Conservation (phyloP, 2,113 vertebrate genomes). For the Trogon melanurus region DNA sequence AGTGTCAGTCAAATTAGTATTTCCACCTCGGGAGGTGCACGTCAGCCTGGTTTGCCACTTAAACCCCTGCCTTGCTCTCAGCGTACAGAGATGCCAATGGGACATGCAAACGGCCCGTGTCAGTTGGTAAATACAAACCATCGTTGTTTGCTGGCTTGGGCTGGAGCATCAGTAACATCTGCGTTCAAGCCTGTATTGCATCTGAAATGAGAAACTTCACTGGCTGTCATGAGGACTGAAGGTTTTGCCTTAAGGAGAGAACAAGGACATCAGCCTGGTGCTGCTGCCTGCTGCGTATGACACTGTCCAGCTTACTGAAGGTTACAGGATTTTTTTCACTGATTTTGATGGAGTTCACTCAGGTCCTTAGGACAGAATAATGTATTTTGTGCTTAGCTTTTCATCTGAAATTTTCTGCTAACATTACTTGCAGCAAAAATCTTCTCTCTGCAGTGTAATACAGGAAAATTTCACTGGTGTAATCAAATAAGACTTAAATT, state of each 20-base stretch:
- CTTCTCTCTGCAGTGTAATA: background rate
- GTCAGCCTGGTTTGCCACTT: background rate
- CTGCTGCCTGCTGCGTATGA: background rate
- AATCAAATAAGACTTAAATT: background rate
- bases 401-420: background rate
- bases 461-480: background rate
- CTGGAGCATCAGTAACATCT: background rate
- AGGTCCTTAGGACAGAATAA: background rate
- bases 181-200: background rate
- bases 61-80: background rate
- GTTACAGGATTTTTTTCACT: background rate
- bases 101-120: accelerated
- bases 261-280: background rate
- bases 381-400: constrained; percentile 7
- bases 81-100: background rate
- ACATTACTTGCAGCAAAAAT: background rate
- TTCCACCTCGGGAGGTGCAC: background rate
- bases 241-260: background rate
- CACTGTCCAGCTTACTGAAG: background rate
- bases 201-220: background rate
- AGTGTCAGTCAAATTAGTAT: background rate
- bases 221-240: background rate
- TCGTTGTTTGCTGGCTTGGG: background rate
- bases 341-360: background rate
- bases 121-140: background rate